Evolutionary conservation across 2,797 vertebrate species (phyloP).

Genomic region (Champsocephalus esox): DNA sequence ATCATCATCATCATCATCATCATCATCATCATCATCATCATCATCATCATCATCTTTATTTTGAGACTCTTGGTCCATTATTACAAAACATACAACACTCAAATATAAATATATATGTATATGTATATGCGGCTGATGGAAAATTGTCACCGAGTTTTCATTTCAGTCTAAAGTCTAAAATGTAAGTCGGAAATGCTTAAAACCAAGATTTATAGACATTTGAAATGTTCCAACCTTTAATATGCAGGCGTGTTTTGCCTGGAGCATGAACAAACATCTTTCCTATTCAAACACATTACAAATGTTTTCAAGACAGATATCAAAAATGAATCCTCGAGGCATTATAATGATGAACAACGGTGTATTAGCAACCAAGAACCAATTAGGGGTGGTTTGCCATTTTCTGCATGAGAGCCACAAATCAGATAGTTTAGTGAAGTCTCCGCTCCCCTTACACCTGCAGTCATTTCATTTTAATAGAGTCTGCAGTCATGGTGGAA

Average conservation of each 20-base stretch:
- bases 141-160: background rate
- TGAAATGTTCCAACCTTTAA: background rate
- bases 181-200: background rate
- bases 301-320: too few species aligned
- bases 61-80: too few species aligned
- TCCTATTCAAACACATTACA: background rate
- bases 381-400: background rate
- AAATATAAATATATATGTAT: too few species aligned
- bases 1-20: too few species aligned
- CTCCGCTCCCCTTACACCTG: background rate
- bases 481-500: conserved; percentile 15
- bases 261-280: background rate
- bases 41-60: too few species aligned
- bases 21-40: too few species aligned
- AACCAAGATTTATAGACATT: background rate
- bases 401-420: conserved; percentile 4
- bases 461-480: conserved; percentile 50
- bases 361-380: background rate
- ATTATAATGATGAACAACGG: background rate
- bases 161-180: background rate
- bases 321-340: background rate
- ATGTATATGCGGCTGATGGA: background rate
- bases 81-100: too few species aligned
- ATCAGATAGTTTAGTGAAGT: background rate
- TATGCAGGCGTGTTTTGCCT: background rate